phyloP scores from a whole-genome alignment of 2,797 vertebrate genomes.

The Lagodon rhomboides region DNA sequence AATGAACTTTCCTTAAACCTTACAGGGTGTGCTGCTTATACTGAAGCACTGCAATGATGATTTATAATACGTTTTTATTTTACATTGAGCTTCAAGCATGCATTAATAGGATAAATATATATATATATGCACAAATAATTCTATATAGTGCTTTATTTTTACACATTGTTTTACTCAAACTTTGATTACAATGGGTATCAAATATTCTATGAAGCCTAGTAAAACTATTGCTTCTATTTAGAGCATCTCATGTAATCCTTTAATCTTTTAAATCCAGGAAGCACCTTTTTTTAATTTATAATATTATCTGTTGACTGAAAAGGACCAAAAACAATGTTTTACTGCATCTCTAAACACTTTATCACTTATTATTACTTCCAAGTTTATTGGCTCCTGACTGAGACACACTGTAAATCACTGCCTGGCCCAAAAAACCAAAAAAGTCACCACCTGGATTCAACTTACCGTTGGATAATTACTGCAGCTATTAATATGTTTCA shows the following conservation, averaged over 20 bases:
- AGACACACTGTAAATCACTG: not conserved
- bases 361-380: no score
- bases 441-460: no score
- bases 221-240: conserved; percentile 12
- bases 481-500: no score
- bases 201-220: conserved; percentile 6
- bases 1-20: conserved; percentile 10
- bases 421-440: no score
- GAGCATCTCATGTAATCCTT: no score
- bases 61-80: conserved; percentile 8
- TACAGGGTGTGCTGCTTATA: conserved; percentile 33
- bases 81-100: conserved; percentile 41
- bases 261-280: no score
- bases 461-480: no score
- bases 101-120: not conserved
- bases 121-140: conserved; percentile 6
- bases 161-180: not conserved
- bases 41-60: conserved; percentile 13
- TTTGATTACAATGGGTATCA: not conserved
- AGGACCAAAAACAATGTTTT: no score
- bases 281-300: no score
- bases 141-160: conserved; percentile 39
- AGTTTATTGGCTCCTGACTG: not conserved
- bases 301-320: no score
- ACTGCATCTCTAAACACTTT: no score